Percentiles rank a stretch among this genome's conserved stretches.
phyloP scores from a whole-genome alignment of 64 coral and sea anemone species.

The Orbicella faveolata region DNA sequence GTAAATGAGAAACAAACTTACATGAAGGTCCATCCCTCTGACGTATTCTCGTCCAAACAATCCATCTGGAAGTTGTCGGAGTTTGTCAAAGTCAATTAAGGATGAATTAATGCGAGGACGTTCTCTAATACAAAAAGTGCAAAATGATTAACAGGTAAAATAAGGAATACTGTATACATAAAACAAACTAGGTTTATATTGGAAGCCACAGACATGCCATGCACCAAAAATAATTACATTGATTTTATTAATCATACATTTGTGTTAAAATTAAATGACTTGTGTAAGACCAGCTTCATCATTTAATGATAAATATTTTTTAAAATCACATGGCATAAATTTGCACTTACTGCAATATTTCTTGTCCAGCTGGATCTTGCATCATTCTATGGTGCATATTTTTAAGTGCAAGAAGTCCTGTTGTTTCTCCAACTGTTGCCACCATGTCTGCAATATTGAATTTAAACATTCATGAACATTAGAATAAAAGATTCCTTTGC shows the following conservation, averaged over 20 bases:
- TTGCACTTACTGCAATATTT: constrained; percentile 77
- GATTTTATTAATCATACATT: too few species aligned
- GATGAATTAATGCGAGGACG: constrained; percentile 20
- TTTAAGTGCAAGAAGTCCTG: constrained; percentile 68
- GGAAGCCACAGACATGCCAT: background rate
- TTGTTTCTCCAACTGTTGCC: constrained; percentile 90
- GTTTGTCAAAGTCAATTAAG: constrained; percentile 28
- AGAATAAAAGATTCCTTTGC: too few species aligned
- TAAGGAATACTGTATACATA: background rate
- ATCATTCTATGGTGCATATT: constrained; percentile 75
- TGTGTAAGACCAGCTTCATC: too few species aligned
- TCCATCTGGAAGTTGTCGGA: constrained; percentile 83
- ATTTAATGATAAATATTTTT: background rate
- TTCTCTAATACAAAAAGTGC: background rate
- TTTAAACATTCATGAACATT: too few species aligned
- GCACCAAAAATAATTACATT: too few species aligned
- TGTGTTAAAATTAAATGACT: too few species aligned
- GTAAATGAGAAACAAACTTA: constrained; percentile 23
- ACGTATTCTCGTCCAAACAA: constrained; percentile 93
- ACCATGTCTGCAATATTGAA: constrained; percentile 72
- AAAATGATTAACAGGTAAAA: background rate
- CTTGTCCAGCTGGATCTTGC: constrained; percentile 63
- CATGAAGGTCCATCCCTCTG: constrained; percentile 85
- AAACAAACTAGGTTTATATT: background rate
- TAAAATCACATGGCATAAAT: background rate